Evolutionary conservation across 1,140 invertebrate species (phyloP), one percentile per base, ranked within the genome.

Genomic region (Ceratina australensis): DNA sequence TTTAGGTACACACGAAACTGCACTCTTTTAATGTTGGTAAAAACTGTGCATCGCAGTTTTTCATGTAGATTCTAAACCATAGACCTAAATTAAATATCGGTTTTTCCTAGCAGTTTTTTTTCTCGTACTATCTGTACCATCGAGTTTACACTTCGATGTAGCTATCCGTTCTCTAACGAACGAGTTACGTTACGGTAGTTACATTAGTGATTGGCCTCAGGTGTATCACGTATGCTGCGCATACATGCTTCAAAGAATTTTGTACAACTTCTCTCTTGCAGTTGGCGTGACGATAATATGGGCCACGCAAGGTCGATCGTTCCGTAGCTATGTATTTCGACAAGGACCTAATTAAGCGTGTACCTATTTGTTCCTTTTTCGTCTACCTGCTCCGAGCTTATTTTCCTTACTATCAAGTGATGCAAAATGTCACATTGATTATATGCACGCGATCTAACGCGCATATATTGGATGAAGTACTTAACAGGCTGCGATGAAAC

Each of bases 331-430:
- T 26, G 59, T 72, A 61, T 82, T 82, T 82, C 54, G 68, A 75
- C 65, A 83, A 52, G 42, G 66, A 75, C 15, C 50, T 79, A 79
- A 83, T 82, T 74, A 81, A 56, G 54, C 22, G 33, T 33, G 49
- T 59, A 57, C 56, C 24, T 57, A n/a, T 67, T 49, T 59, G 52
- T 20, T 69, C 28, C 26, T 13, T 65, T 59, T 42, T 42, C 33
- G 33, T 42, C 33, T 10, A 42, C 33, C 28, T 28, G 16, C 26
- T 50, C 18, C 8, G 1, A 33, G 16, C 8, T 10, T 22, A 18
- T 3, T 24, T 22, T n/a, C 3, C 3, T 26, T 54, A 18, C 22
- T n/a, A 16, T 33, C 20, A 28, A 4, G 5, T 13, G 7, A 24
- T 20, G 52, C 50, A 10, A 71, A 77, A 64, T 76, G 54, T 71